phyloP scores from a whole-genome alignment of 1,140 invertebrate genomes.

The Nebria ingens region DNA sequence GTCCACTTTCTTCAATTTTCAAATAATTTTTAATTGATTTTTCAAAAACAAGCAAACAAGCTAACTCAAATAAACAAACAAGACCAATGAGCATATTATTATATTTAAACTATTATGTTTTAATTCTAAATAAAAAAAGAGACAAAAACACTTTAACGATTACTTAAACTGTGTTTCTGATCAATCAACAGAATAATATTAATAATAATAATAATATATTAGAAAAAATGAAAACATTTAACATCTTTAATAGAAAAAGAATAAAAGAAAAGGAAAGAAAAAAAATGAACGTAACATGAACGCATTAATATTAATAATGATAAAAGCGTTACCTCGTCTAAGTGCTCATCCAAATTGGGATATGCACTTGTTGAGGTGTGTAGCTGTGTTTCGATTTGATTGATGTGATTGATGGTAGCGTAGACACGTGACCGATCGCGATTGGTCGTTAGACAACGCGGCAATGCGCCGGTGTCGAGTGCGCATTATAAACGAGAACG shows the following conservation, averaged over 20 bases:
- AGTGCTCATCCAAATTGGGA: too few species aligned
- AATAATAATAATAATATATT: background rate
- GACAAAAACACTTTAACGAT: background rate
- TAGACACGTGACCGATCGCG: background rate
- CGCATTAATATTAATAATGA: too few species aligned
- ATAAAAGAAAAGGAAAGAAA: background rate
- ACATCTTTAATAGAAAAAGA: background rate
- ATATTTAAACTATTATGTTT: background rate
- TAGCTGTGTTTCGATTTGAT: too few species aligned
- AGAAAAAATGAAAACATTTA: background rate
- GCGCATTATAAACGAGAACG: background rate
- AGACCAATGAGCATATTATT: background rate
- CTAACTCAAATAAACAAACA: conserved; percentile 4
- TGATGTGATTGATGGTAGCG: background rate
- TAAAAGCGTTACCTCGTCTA: too few species aligned
- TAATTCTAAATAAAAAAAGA: background rate
- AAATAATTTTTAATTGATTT: too few species aligned
- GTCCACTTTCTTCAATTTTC: background rate
- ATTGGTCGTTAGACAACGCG: too few species aligned
- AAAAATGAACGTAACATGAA: conserved; percentile 1
- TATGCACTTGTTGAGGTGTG: too few species aligned
- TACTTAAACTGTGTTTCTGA: conserved; percentile 3
- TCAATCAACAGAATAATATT: too few species aligned
- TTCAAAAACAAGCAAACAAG: background rate
- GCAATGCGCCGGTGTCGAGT: background rate